These are phyloP conservation scores for Dicaeum eximium DNA, from an alignment of 2,113 vertebrate species.

Conservation along the genomic window DNA sequence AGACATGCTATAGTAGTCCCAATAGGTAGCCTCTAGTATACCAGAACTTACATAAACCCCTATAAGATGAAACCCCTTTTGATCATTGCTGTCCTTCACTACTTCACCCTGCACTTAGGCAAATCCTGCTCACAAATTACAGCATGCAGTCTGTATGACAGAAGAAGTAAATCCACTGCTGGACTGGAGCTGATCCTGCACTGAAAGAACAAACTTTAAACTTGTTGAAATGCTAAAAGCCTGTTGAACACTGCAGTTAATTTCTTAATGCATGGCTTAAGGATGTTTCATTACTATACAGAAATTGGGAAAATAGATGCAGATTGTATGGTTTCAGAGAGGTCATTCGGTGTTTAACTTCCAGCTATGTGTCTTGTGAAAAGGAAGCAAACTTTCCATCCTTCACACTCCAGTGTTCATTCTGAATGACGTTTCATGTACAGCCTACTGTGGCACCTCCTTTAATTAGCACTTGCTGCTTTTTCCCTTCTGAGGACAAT, in stretches of 20 bases:
- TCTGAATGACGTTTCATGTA: background rate
- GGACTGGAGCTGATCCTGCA: background rate
- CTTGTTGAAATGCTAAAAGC: background rate
- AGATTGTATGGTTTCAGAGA: background rate
- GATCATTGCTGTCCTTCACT: background rate
- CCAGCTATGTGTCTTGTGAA: background rate
- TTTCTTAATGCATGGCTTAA: background rate
- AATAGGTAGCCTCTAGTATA: background rate
- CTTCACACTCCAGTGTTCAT: slow-evolving; percentile 1
- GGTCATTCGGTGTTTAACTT: background rate
- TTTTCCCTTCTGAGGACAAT: background rate
- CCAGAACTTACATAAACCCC: background rate
- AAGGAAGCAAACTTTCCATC: slow-evolving; percentile 4
- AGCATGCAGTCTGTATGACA: accelerated
- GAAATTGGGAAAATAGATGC: background rate
- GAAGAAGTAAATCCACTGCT: background rate
- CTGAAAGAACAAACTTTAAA: background rate
- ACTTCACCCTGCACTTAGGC: background rate
- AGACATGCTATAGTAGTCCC: background rate
- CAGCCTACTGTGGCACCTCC: background rate
- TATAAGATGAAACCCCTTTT: background rate
- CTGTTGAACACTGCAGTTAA: background rate
- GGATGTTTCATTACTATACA: background rate
- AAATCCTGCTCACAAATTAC: background rate
- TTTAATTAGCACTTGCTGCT: slow-evolving; percentile 28